These are phyloP conservation scores for Moxostoma hubbsi DNA, from an alignment of 2,797 vertebrate genomes.

Conservation along the genomic window DNA sequence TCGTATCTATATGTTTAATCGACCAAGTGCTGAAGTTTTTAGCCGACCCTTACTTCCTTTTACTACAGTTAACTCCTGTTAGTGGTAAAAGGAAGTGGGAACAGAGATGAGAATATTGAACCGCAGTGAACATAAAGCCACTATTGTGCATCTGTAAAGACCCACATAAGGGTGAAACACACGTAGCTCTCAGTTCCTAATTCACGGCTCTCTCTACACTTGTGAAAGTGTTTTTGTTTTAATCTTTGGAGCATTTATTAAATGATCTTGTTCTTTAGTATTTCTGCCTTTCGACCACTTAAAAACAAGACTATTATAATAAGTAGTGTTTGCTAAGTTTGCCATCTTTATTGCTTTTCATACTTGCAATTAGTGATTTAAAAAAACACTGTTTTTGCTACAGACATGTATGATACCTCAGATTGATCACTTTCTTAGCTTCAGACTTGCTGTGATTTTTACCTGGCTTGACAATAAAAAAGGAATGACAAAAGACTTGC, in stretches of 20 bases:
- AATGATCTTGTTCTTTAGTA: neutral
- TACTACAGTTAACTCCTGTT: neutral
- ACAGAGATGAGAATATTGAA: neutral
- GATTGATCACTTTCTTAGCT: neutral
- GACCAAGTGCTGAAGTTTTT: too few species aligned
- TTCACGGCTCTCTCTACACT: neutral
- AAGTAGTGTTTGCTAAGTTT: neutral
- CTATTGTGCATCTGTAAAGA: neutral
- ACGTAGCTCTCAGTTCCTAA: neutral
- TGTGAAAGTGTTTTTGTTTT: neutral
- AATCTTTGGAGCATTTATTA: neutral
- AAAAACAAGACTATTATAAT: neutral
- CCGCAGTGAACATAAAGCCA: neutral
- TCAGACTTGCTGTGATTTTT: too few species aligned
- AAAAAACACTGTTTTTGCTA: neutral
- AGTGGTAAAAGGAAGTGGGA: neutral
- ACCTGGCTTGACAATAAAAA: too few species aligned
- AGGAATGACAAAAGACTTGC: too few species aligned
- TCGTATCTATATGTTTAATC: too few species aligned
- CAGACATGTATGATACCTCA: neutral
- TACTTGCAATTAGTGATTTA: too few species aligned
- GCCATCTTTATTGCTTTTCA: too few species aligned
- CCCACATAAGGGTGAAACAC: too few species aligned
- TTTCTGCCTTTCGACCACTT: neutral
- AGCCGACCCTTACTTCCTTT: too few species aligned